Evolutionary conservation across 2,113 vertebrate genomes (phyloP).

Genomic region (Macaca fascicularis): DNA sequence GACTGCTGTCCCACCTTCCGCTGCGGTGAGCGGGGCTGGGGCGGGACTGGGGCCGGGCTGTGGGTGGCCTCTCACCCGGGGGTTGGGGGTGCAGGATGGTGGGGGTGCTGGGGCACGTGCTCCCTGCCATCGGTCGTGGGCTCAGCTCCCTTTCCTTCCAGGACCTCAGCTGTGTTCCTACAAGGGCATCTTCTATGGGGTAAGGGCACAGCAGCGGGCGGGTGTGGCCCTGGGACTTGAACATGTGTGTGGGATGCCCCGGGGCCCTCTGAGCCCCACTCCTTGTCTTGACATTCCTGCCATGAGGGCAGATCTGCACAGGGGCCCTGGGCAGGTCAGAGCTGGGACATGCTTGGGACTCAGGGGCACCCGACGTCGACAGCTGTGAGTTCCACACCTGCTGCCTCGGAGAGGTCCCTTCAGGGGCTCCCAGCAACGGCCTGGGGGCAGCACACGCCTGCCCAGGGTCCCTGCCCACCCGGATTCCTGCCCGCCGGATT

Average conservation of each 20-base stretch:
- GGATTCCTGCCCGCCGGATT: background rate
- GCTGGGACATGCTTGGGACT: background rate
- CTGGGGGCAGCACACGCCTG: fast-evolving
- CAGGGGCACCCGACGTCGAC: fast-evolving
- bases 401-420: background rate
- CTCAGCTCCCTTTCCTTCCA: slow-evolving; percentile 9
- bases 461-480: background rate
- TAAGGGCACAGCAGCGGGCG: background rate
- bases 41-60: fast-evolving
- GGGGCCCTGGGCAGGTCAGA: no score
- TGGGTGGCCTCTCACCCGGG: no score
- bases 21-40: slow-evolving; percentile 83
- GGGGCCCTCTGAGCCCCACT: fast-evolving
- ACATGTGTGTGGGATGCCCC: background rate
- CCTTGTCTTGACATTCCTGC: fast-evolving
- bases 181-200: slow-evolving; percentile 56
- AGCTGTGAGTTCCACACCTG: background rate
- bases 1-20: slow-evolving; percentile 82
- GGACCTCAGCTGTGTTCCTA: slow-evolving; percentile 52
- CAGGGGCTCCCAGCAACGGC: background rate
- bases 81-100: fast-evolving
- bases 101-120: fast-evolving
- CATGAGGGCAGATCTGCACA: fast-evolving
- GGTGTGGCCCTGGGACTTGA: fast-evolving
- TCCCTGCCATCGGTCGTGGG: fast-evolving